Percentiles rank a stretch among this genome's conserved stretches.
Conservation (phyloP, 1,140 invertebrate species). For the Paramacrobiotus metropolitanus region DNA sequence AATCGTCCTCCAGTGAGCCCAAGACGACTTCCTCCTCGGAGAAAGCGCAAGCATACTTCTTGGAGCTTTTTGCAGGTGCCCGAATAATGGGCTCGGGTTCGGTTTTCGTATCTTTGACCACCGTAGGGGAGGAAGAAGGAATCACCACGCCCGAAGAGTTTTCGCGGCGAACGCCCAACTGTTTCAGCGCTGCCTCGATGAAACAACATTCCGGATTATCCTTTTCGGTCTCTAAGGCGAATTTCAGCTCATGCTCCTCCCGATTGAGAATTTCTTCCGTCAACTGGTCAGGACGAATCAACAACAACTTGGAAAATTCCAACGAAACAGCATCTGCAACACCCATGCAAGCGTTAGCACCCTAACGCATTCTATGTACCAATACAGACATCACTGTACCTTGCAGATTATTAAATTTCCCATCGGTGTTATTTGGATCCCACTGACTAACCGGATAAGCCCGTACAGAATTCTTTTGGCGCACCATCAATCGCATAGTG, state of each 20-base stretch:
- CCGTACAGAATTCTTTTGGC: conserved; percentile 46
- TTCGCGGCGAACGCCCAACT: conserved; percentile 22
- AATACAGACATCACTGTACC: not conserved
- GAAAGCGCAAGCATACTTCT: not conserved
- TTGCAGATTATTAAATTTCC: not conserved
- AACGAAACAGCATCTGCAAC: conserved; percentile 10
- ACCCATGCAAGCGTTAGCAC: conserved; percentile 11
- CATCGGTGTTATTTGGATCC: not conserved
- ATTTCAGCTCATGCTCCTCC: conserved; percentile 41
- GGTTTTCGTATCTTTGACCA: too few species aligned
- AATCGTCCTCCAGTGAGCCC: too few species aligned
- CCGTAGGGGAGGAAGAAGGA: too few species aligned
- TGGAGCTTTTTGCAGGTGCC: too few species aligned
- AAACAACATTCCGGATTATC: conserved; percentile 57
- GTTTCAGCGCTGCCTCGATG: conserved; percentile 47
- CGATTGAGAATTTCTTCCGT: conserved; percentile 39
- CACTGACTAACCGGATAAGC: conserved; percentile 30
- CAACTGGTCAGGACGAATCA: conserved; percentile 37
- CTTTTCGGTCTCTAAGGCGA: conserved; percentile 32
- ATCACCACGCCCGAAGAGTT: too few species aligned
- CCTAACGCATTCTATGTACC: conserved; percentile 4
- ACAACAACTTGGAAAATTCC: conserved; percentile 42
- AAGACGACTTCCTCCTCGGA: not conserved
- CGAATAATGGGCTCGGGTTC: too few species aligned
- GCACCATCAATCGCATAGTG: conserved; percentile 60